phyloP scores from a whole-genome alignment of 2,888 invertebrate species.

The Hyposoter didymator region DNA sequence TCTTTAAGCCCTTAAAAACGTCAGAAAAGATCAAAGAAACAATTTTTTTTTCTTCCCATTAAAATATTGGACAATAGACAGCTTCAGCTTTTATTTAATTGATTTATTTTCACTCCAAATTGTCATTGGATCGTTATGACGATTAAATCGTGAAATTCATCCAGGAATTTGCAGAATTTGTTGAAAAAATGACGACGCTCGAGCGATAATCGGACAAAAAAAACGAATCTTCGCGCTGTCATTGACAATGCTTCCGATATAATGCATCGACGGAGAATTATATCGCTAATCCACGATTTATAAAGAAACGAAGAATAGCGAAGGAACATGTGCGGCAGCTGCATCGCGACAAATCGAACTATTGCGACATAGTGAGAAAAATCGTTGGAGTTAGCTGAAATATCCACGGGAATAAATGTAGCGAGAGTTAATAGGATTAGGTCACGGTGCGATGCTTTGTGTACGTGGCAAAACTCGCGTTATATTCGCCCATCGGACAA shows the following conservation, averaged over 20 bases:
- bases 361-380: background rate
- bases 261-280: background rate
- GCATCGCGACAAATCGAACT: constrained; percentile 34
- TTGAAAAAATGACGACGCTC: background rate
- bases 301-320: constrained; percentile 19
- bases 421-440: constrained; percentile 67
- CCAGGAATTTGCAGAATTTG: background rate
- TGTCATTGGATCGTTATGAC: no score
- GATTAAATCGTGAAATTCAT: background rate
- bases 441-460: constrained; percentile 59
- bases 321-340: constrained; percentile 33
- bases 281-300: constrained; percentile 52
- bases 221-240: background rate
- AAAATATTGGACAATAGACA: background rate
- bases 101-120: no score
- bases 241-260: background rate
- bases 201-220: background rate
- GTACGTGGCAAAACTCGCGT: constrained; percentile 44
- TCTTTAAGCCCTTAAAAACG: background rate
- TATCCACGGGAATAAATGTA: constrained; percentile 61
- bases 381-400: constrained; percentile 38
- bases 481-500: constrained; percentile 37
- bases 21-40: background rate
- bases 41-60: background rate
- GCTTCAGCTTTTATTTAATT: no score